Evolutionary conservation across 2,888 invertebrate genomes (phyloP).

Genomic region (Disparrhopalites patrizii): DNA sequence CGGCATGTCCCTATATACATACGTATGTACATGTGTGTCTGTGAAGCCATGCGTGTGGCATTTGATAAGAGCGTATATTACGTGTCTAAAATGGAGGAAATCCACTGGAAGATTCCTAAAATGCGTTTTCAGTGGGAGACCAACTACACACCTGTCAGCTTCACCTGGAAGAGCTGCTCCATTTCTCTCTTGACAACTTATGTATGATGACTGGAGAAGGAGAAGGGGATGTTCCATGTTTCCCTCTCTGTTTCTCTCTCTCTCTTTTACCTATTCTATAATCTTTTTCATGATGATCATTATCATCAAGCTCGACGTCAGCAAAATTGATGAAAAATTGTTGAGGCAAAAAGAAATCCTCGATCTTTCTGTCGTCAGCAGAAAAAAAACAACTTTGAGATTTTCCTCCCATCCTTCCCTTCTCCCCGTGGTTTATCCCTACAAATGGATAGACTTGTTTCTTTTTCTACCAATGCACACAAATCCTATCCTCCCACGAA

Average conservation of each 20-base stretch:
- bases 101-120: constrained; percentile 29
- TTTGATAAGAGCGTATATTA: constrained; percentile 13
- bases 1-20: background rate
- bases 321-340: constrained; percentile 23
- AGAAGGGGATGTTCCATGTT: background rate
- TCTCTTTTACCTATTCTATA: no score
- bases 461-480: no score
- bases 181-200: constrained; percentile 2
- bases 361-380: constrained; percentile 9
- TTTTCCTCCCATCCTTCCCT: no score
- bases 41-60: no score
- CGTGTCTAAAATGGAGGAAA: constrained; percentile 5
- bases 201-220: constrained; percentile 6
- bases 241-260: background rate
- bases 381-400: no score
- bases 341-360: constrained; percentile 14
- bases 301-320: no score
- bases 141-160: constrained; percentile 25
- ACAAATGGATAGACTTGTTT: no score
- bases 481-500: no score
- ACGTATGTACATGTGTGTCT: constrained; percentile 1
- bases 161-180: constrained; percentile 27
- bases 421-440: no score
- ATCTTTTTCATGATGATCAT: constrained; percentile 5
- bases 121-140: constrained; percentile 30